Base-by-base conservation (phyloP, 2,113 vertebrate species). In the Hypanus sabinus region DNA sequence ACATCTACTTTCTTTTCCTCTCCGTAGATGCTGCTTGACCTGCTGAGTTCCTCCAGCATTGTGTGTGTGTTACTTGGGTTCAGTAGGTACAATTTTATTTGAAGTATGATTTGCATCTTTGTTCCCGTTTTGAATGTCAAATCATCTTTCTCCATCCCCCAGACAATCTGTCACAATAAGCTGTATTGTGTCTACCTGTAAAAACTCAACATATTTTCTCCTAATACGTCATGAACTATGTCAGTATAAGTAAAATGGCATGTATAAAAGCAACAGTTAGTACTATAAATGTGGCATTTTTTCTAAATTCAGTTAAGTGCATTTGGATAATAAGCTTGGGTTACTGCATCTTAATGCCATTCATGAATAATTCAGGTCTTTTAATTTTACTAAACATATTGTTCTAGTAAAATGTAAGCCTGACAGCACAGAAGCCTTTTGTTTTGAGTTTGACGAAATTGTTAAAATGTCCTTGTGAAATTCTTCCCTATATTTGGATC, bases 391-490 rank as follows among this genome's bases (percentile, higher is more conserved):
- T 30, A 18, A 88, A 33, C 22, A 30, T 88, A 65, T 65, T 46
- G 68, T 62, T 20, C 36, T 68, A 27, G 4, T 70, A 27, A 71
- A 71, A 38, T 20, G 7, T 9, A 73, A 73, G 18, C 33, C 7
- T 93, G 33, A 36, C 68, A 30, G 18, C 0, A 27, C 60, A 38
- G 73, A 73, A 68, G 14, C 2, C 20, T 6, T 68, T 92, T 70
- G 90, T 71, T 93, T 93, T 46, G 33, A 46, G 12, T 70, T 65
- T 73, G 90, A 46, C 36, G 10, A 20, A 73, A 73, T 93, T 93
- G 38, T 46, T 73, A 8, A 33, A 73, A 20, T 71, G n/a, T 36
- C 68, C 68, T 93, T 93, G 88, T 92, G 68, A 93, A 93, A 93
- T 73, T 73, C 33, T 27, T 46, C 30, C 9, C 36, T 73, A 30